Conservation (phyloP, 2,113 vertebrate species). For the Tenebrosternarchus preto region DNA sequence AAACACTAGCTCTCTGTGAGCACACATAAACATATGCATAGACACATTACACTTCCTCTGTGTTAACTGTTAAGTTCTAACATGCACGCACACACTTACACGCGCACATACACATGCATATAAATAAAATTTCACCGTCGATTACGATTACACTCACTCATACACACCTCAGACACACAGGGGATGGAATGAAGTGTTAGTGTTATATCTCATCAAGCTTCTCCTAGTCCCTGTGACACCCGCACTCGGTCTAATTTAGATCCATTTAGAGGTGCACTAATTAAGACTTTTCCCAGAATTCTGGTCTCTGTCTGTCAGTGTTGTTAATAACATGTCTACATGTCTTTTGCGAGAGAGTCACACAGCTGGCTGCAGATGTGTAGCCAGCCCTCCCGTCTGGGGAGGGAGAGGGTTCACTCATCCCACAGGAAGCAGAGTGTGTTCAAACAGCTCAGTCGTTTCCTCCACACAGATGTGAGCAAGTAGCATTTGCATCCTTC, state of each 20-base stretch:
- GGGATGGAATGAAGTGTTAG: not conserved
- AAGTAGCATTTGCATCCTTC: too few relatives aligned
- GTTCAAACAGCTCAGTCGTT: too few relatives aligned
- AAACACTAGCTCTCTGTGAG: too few relatives aligned
- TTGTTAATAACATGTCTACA: not conserved
- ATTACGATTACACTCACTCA: too few relatives aligned
- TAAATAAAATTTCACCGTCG: too few relatives aligned
- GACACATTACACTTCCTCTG: constrained; percentile 21
- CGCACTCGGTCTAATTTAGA: not conserved
- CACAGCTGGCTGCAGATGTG: not conserved
- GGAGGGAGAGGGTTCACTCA: too few relatives aligned
- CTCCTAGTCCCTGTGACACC: not conserved
- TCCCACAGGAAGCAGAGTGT: too few relatives aligned
- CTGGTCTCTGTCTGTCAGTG: constrained; percentile 1
- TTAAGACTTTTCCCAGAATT: not conserved
- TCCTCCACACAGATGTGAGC: too few relatives aligned
- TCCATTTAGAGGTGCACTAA: not conserved
- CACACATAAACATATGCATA: not conserved
- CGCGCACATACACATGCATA: too few relatives aligned
- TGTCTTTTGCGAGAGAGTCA: not conserved
- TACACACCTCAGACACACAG: too few relatives aligned
- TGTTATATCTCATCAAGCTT: not conserved
- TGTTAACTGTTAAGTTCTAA: not conserved
- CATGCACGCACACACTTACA: too few relatives aligned
- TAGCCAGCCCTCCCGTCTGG: too few relatives aligned